Evolutionary conservation across 1,140 invertebrate species (phyloP), one percentile per base, ranked within the genome.

Genomic region (Drosophila takahashii): DNA sequence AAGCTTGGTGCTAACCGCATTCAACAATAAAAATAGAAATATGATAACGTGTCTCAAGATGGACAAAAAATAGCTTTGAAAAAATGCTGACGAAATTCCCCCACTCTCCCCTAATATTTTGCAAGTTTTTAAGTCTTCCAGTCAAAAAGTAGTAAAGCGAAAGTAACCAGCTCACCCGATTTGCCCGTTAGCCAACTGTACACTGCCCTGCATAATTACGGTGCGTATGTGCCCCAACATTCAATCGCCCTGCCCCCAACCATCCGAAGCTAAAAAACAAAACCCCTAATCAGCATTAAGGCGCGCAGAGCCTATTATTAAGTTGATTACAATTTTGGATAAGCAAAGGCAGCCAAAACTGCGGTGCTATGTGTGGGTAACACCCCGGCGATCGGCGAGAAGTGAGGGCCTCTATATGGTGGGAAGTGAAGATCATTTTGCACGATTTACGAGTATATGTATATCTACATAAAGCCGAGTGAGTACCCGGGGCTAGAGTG

Each of bases 311-410:
- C 57, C 85, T 84, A 59, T 87, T 89, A 87, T 87, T 89, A 87
- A 67, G 52, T 77, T 89, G 84, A 87, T 87, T 87, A 70, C 67
- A 77, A 79, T 80, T 84, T 64, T 22, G 79, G 84, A 87, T 87
- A 87, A 87, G 76, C 72, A 53, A 57, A 62, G 54, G 18, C 62
- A 29, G 66, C 51, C 65, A 52, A 52, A 76, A 57, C 15, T 54
- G 61, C 32, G 71, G 50, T 60, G 39, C 51, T 62, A 67, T 67
- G 65, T 79, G 61, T 79, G 76, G 72, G 77, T 69, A 79, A 87
- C 76, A 89, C 83, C 79, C 66, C 52, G 52, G 47, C 42, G 48
- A 57, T 64, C 52, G 36, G 18, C 44, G 16, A 9, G 8, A 39
- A 52, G 71, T 11, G 59, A 16, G n/a, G 53, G 22, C 7, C 1